Base-by-base conservation (phyloP, 92 coral and sea anemone genomes). In the Ricordea florida region DNA sequence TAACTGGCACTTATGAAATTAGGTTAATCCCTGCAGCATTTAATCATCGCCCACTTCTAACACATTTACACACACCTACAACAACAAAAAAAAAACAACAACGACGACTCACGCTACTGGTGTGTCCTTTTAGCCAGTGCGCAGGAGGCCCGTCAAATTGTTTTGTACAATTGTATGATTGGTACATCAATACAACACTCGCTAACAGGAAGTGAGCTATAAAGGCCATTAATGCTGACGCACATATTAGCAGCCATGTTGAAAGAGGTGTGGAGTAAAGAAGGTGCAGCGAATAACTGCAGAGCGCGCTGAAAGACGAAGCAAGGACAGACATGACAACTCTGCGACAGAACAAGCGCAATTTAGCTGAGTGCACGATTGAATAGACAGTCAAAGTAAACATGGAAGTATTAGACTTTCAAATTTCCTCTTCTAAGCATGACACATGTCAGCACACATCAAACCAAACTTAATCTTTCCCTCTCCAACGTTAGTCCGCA, bases 91-190 rank as follows among this genome's bases (percentile, higher is more conserved):
- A 0, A 8, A 62, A 31, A 4, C 3, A 26, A 41, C 44, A 8
- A n/a, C n/a, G n/a, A 32, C 2, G 18, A 76, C 82, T 62, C 64
- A 81, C 87, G 49, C 62, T 27, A 29, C 72, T 60, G 0, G 58
- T 66, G 41, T 81, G 62, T 16, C 87, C 87, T 24, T 81, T 62
- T 2, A 81, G 59, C 87, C 87, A 81, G 50, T 72, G 87, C 13
- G 44, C 18, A 4, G 58, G 44, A 0, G 87, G 74, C 0, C 81
- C 81, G n/a, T 62, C 65, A 34, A 81, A 81, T 26, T 43, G 20
- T 8, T 45, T 35, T 10, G 62, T 41, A 27, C 49, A 28, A 4
- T 43, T 23, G 47, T 44, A 14, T 1, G 87, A 81, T 7, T 45
- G 46, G 5, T 52, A 28, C 41, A 81, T 53, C 51, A 71, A 27